Evolutionary conservation across 2,888 invertebrate species (phyloP).

Genomic region (Orthosia gracilis): DNA sequence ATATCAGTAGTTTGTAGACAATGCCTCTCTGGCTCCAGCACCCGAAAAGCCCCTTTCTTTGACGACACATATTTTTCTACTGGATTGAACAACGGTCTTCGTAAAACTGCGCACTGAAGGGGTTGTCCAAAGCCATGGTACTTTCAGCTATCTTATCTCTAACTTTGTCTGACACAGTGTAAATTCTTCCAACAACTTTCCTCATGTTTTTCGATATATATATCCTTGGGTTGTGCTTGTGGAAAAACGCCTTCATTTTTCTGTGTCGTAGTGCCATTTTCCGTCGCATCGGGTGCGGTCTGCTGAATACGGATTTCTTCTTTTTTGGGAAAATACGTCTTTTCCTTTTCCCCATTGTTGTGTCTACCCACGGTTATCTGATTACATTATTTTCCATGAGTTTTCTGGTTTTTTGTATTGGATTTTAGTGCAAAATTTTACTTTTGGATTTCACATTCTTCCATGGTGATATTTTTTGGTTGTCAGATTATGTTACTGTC

Average conservation of each 20-base stretch:
- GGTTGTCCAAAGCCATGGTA: slow-evolving; percentile 79
- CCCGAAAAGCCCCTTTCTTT: not conserved
- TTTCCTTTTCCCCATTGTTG: slow-evolving; percentile 77
- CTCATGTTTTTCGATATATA: slow-evolving; percentile 73
- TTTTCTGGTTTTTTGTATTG: slow-evolving; percentile 19
- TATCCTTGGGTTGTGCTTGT: slow-evolving; percentile 76
- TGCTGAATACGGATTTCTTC: slow-evolving; percentile 80
- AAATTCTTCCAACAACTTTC: slow-evolving; percentile 79
- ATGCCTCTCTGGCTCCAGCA: slow-evolving; percentile 3
- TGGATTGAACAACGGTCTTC: slow-evolving; percentile 81
- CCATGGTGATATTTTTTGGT: slow-evolving; percentile 25
- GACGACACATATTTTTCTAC: slow-evolving; percentile 54
- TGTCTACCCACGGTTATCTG: slow-evolving; percentile 14
- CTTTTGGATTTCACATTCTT: slow-evolving; percentile 56
- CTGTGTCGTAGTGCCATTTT: slow-evolving; percentile 79
- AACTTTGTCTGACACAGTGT: slow-evolving; percentile 80
- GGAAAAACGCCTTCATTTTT: slow-evolving; percentile 80
- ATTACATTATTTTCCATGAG: slow-evolving; percentile 37
- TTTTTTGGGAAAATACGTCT: slow-evolving; percentile 77
- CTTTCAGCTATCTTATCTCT: slow-evolving; percentile 83
- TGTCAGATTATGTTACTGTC: slow-evolving; percentile 55
- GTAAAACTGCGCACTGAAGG: slow-evolving; percentile 82
- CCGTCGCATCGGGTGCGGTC: slow-evolving; percentile 81
- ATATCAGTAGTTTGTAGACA: not conserved
- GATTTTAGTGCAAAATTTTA: slow-evolving; percentile 8